Conservation (phyloP, 2,888 invertebrate species). For the Drosophila helvetica region DNA sequence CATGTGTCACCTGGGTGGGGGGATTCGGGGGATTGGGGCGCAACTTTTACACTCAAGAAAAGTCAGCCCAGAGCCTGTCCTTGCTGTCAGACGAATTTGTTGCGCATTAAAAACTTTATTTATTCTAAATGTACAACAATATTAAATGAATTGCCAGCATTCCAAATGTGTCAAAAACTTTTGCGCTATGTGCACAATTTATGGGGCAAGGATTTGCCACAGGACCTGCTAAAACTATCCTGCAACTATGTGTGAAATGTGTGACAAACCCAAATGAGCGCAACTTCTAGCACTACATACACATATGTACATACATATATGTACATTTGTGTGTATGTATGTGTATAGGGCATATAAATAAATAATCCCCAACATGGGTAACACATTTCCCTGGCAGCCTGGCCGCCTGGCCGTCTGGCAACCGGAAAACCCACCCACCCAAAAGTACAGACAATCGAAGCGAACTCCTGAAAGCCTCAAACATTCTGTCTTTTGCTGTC, state of each 20-base stretch:
- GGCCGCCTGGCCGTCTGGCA: conserved; percentile 18
- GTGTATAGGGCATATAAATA: conserved; percentile 52
- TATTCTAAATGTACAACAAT: conserved; percentile 52
- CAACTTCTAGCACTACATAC: conserved; percentile 41
- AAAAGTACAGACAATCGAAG: background rate
- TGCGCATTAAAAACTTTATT: conserved; percentile 51
- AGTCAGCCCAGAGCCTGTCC: conserved; percentile 6
- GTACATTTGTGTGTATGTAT: no score
- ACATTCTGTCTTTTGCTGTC: conserved; percentile 38
- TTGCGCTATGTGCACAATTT: conserved; percentile 63
- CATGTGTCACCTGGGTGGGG: conserved; percentile 25
- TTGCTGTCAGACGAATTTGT: conserved; percentile 42
- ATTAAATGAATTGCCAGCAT: conserved; percentile 56
- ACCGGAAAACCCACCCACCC: conserved; percentile 9
- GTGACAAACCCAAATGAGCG: conserved; percentile 70
- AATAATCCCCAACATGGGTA: conserved; percentile 67
- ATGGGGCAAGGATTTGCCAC: conserved; percentile 50
- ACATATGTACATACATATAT: no score
- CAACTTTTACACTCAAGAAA: conserved; percentile 25
- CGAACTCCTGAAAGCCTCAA: conserved; percentile 14
- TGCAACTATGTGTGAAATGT: conserved; percentile 61
- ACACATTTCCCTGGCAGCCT: conserved; percentile 58
- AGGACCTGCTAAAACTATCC: conserved; percentile 2
- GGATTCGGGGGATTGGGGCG: background rate
- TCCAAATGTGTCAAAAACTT: conserved; percentile 62